Evolutionary conservation across 1,140 invertebrate genomes (phyloP), one percentile per base, ranked within the genome.

Genomic region (Drosophila pseudoobscura): DNA sequence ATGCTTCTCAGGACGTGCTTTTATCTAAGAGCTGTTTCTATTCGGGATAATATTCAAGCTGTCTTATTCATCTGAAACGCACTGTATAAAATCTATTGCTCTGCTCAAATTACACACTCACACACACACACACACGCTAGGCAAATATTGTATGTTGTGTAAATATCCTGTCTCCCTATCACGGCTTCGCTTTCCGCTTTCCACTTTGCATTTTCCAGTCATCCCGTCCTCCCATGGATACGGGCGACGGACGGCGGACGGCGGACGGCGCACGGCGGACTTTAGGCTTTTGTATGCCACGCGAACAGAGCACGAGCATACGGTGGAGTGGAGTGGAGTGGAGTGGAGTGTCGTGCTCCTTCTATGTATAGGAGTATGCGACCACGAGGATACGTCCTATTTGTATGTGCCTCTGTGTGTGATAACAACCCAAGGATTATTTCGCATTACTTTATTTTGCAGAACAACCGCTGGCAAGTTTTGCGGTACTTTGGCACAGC

Each of bases 391-490:
- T 31, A 9, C 8, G 8, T 31, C 2, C 31, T 1, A 17, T 61
- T 31, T 62, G 52, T 77, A 35, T 64, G 45, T 79, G 68, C 63
- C 58, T 75, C 55, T 78, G 83, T 85, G 77, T 87, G 68, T 78
- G 83, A 87, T 87, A 87, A 88, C 83, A 87, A 66, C 75, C 70
- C 83, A 78, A 87, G 83, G 83, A 87, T 87, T 87, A 87, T 87
- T 83, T 88, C 83, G 82, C 82, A 87, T 87, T 87, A 87, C 82
- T 87, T 87, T 87, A 87, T 87, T 87, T 88, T 87, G 35, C 78
- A 82, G 75, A 80, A 88, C 58, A 80, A 88, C 55, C 82, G 82
- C 82, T 88, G 59, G 83, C 74, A 87, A 85, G 82, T 85, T 83
- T 77, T 87, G 82, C 82, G 80, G 82, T 87, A 75, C 82, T 85